Evolutionary conservation across 2,113 vertebrate genomes (phyloP).

Genomic region (Prolemur simus): DNA sequence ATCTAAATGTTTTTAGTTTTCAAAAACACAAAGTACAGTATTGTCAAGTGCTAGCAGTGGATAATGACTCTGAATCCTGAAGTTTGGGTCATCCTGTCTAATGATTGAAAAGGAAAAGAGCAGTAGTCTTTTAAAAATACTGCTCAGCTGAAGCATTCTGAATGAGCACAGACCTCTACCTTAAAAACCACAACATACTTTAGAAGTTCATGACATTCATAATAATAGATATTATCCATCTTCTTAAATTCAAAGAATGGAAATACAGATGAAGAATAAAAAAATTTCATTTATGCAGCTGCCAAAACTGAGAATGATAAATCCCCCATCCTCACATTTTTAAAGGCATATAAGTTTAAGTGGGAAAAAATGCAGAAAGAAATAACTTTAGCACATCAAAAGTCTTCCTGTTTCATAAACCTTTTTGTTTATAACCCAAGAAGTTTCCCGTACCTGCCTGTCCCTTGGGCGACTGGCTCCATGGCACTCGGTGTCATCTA

Average conservation of each 20-base stretch:
- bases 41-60: neutral
- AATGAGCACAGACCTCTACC: neutral
- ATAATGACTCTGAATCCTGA: neutral
- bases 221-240: neutral
- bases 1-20: neutral
- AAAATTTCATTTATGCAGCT: neutral
- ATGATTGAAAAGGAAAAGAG: neutral
- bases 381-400: neutral
- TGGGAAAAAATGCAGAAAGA: neutral
- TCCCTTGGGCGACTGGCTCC: constrained; percentile 90
- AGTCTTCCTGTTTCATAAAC: neutral
- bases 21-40: neutral
- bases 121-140: neutral
- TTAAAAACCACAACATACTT: neutral
- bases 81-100: neutral
- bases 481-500: constrained; percentile 90
- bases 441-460: constrained; percentile 86
- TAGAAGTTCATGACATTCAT: neutral
- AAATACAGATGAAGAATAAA: neutral
- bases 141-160: neutral
- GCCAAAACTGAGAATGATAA: neutral
- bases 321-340: neutral
- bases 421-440: neutral
- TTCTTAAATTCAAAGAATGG: neutral
- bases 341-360: neutral